Percentiles rank a stretch among this genome's conserved stretches.
These are phyloP conservation scores for Caenorhabditis latens DNA, from an alignment of 1,140 invertebrate genomes.

Conservation along the genomic window DNA sequence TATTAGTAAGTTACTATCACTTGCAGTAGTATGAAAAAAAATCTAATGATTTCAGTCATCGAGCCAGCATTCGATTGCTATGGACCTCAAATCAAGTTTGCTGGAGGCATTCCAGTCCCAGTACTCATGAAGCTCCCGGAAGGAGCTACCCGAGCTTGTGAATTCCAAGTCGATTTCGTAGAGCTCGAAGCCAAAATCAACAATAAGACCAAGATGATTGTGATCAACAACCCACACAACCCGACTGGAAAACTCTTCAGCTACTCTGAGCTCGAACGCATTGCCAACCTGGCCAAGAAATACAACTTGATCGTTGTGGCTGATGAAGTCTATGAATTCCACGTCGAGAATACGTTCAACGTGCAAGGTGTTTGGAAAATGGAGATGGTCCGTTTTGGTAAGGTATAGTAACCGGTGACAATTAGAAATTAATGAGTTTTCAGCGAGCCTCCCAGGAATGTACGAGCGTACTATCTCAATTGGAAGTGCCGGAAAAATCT, in stretches of 20 bases:
- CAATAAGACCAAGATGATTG: conserved; percentile 91
- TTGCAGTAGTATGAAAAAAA: not conserved
- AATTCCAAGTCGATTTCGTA: conserved; percentile 89
- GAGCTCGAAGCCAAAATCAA: conserved; percentile 89
- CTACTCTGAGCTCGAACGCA: conserved; percentile 80
- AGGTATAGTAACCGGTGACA: conserved; percentile 62
- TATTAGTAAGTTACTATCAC: conserved; percentile 68
- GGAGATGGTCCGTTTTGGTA: conserved; percentile 88
- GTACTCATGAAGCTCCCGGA: conserved; percentile 85
- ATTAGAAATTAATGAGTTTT: not conserved
- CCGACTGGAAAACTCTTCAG: conserved; percentile 79
- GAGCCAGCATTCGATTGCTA: conserved; percentile 99
- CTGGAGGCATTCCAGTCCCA: conserved; percentile 88
- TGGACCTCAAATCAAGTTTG: conserved; percentile 90
- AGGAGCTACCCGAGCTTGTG: conserved; percentile 82
- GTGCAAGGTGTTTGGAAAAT: too few relatives aligned
- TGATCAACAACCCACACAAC: conserved; percentile 84
- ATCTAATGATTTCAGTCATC: conserved; percentile 86
- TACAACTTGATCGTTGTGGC: conserved; percentile 91
- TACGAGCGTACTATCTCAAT: conserved; percentile 97
- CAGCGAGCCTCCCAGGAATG: conserved; percentile 92
- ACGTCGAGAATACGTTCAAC: conserved; percentile 86
- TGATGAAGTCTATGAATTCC: conserved; percentile 99
- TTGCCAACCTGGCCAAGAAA: conserved; percentile 88
- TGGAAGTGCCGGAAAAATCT: conserved; percentile 96